These are phyloP conservation scores for Asobara japonica DNA, from an alignment of 1,140 invertebrate genomes.

Conservation along the genomic window DNA sequence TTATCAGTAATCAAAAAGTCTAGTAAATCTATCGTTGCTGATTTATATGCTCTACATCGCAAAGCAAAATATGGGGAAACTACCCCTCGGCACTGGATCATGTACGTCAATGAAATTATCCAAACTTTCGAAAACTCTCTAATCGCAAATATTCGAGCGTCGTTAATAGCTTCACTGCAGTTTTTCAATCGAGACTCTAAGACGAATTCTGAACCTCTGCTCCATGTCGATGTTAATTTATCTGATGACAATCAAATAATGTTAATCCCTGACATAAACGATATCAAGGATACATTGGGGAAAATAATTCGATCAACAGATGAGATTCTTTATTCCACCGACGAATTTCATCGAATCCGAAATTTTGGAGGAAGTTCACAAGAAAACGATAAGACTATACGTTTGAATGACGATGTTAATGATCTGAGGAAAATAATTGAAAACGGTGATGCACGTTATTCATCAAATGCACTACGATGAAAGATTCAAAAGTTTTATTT, in stretches of 20 bases:
- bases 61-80: constrained; percentile 1
- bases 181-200: constrained; percentile 14
- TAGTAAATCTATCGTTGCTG: background rate
- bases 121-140: constrained; percentile 1
- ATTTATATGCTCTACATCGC: background rate
- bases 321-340: constrained; percentile 2
- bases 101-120: constrained; percentile 13
- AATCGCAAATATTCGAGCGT: background rate
- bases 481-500: no score
- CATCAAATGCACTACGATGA: background rate
- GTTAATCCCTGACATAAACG: constrained; percentile 4
- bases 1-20: background rate
- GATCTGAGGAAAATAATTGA: background rate
- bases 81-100: constrained; percentile 9
- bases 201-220: background rate
- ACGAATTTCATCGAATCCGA: constrained; percentile 2
- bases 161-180: background rate
- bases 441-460: background rate
- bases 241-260: constrained; percentile 11
- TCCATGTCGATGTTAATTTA: constrained; percentile 14
- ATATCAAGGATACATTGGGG: background rate
- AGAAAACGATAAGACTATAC: background rate
- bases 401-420: background rate
- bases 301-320: background rate
- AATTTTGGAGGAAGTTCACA: background rate